A percentile compares a stretch with the other conserved stretches of the same genome.
phyloP scores from a whole-genome alignment of 1,140 invertebrate genomes.

The Drosophila nigrodunni region DNA sequence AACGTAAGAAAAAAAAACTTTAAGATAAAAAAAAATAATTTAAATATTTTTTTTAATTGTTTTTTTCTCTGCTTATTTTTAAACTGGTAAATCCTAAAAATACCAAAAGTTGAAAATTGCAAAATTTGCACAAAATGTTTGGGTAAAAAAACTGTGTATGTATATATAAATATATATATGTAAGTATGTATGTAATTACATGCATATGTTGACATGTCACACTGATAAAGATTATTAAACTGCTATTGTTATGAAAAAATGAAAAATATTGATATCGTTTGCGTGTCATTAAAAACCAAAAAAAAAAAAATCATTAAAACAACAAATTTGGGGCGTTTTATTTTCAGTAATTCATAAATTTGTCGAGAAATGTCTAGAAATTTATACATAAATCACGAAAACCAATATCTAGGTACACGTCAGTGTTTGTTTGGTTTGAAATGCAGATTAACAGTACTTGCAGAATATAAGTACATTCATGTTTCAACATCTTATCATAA shows the following conservation, averaged over 20 bases:
- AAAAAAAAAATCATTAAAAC: slow-evolving; percentile 37
- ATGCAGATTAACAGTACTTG: slow-evolving; percentile 22
- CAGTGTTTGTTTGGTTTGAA: slow-evolving; percentile 32
- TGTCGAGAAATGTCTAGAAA: slow-evolving; percentile 18
- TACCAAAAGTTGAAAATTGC: slow-evolving; percentile 11
- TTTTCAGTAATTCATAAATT: not conserved
- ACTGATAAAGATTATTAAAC: slow-evolving; percentile 60
- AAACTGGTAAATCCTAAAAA: slow-evolving; percentile 12
- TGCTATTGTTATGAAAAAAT: slow-evolving; percentile 66
- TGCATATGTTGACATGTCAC: slow-evolving; percentile 33
- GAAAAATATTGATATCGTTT: slow-evolving; percentile 72
- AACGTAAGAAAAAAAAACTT: not conserved
- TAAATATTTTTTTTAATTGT: too few relatives aligned
- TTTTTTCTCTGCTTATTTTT: too few relatives aligned
- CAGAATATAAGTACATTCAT: not conserved
- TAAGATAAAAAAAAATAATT: too few relatives aligned
- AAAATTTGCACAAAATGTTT: slow-evolving; percentile 29
- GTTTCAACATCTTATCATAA: slow-evolving; percentile 57
- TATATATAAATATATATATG: too few relatives aligned
- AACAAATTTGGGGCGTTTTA: slow-evolving; percentile 46
- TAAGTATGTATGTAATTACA: too few relatives aligned
- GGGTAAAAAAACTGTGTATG: not conserved
- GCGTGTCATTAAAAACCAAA: slow-evolving; percentile 68
- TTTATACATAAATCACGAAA: not conserved
- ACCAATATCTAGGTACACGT: slow-evolving; percentile 51